Percentiles rank a stretch among this genome's conserved stretches.
phyloP scores from a whole-genome alignment of 53 echinoderm and acorn worm genomes.

The Astropecten irregularis region DNA sequence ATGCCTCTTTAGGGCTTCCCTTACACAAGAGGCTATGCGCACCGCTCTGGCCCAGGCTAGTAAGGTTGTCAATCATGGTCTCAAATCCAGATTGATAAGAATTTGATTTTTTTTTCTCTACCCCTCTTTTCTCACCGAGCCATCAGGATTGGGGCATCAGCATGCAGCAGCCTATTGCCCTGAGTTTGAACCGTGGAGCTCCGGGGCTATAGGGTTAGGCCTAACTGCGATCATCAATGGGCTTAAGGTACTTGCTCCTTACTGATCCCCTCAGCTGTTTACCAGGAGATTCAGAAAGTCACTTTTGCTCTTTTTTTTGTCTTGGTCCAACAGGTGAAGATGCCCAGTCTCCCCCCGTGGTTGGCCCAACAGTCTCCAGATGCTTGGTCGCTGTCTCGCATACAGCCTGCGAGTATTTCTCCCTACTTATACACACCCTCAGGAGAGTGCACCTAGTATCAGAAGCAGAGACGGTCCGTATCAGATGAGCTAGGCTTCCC shows the following conservation, averaged over 20 bases:
- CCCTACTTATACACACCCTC: not conserved
- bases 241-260: not conserved
- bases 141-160: not conserved
- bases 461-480: too few relatives aligned
- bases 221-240: conserved; percentile 4
- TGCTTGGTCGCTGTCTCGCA: not conserved
- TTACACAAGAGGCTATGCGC: not conserved
- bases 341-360: not conserved
- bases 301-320: not conserved
- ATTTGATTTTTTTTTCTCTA: conserved; percentile 22
- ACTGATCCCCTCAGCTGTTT: conserved; percentile 59
- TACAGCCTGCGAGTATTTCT: too few relatives aligned
- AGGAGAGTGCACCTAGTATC: too few relatives aligned
- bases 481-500: too few relatives aligned
- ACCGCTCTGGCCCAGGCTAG: conserved; percentile 28
- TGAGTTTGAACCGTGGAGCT: not conserved
- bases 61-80: conserved; percentile 1
- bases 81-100: conserved; percentile 41
- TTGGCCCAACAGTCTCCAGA: not conserved
- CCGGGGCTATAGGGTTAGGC: conserved; percentile 40
- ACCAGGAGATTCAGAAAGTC: conserved; percentile 31
- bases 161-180: not conserved
- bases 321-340: conserved; percentile 33
- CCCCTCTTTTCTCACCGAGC: not conserved
- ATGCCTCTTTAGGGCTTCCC: not conserved